Percentiles rank a stretch among this genome's conserved stretches.
These are phyloP conservation scores for Oryzias dopingdopingensis DNA, from an alignment of 2,797 vertebrate genomes.

Conservation along the genomic window DNA sequence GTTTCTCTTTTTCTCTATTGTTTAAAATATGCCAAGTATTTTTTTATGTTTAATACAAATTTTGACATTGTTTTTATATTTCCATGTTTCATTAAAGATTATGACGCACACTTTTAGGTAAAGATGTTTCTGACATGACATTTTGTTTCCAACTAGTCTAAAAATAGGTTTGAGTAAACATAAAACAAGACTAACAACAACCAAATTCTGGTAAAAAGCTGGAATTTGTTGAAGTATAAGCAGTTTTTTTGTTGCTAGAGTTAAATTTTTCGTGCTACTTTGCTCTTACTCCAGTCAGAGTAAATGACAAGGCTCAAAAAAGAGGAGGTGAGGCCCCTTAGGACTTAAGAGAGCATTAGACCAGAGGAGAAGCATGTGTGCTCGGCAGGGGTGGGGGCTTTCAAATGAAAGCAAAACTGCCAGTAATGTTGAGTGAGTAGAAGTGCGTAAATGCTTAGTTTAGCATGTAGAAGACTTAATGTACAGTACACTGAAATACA, in stretches of 20 bases:
- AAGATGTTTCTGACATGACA: not conserved
- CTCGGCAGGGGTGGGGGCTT: conserved; percentile 35
- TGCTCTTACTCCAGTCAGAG: conserved; percentile 57
- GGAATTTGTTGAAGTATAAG: conserved; percentile 10
- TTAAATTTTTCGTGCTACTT: conserved; percentile 18
- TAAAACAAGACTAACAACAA: no score
- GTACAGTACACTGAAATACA: conserved; percentile 41
- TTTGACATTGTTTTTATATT: no score
- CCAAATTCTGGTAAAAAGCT: not conserved
- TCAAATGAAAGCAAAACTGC: conserved; percentile 50
- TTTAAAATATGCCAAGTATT: no score
- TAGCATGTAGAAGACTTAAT: conserved; percentile 32
- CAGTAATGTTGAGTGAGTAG: not conserved
- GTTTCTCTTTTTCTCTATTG: no score
- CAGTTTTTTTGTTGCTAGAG: conserved; percentile 17
- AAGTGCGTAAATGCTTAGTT: no score
- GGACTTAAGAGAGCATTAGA: conserved; percentile 51
- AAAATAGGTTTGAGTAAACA: not conserved
- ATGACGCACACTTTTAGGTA: conserved; percentile 9
- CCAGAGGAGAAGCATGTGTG: conserved; percentile 18
- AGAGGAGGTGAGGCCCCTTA: conserved; percentile 67
- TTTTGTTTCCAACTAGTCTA: not conserved
- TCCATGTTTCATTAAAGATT: conserved; percentile 4
- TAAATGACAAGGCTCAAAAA: conserved; percentile 68
- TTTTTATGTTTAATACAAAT: no score